Evolutionary conservation across 2,888 invertebrate species (phyloP).

Genomic region (Dimorphilus gyrociliatus): DNA sequence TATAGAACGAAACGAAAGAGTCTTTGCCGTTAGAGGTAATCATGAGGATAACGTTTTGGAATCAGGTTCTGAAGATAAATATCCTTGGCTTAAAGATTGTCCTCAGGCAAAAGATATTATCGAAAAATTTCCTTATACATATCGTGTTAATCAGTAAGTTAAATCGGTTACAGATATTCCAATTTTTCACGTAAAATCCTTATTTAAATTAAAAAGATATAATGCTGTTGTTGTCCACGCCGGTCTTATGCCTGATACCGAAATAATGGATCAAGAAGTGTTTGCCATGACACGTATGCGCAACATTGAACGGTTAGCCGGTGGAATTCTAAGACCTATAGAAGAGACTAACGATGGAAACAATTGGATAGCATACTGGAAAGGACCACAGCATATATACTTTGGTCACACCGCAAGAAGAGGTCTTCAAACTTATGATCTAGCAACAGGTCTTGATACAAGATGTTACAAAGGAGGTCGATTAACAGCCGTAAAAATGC

Average conservation of each 20-base stretch:
- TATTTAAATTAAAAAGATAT: no score
- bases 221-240: conserved; percentile 1
- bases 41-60: conserved; percentile 27
- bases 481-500: conserved; percentile 28
- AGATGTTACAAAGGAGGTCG: conserved; percentile 32
- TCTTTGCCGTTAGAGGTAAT: conserved; percentile 27
- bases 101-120: no score
- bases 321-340: conserved; percentile 1
- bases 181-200: no score
- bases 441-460: conserved; percentile 36
- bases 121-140: no score
- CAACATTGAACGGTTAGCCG: conserved; percentile 19
- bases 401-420: conserved; percentile 37
- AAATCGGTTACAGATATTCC: no score
- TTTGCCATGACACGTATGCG: conserved; percentile 28
- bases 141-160: no score
- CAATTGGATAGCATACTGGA: conserved; percentile 28
- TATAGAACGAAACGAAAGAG: no score
- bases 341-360: conserved; percentile 15
- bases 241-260: conserved; percentile 2
- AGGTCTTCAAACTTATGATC: conserved; percentile 18
- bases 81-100: no score
- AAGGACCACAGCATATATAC: conserved; percentile 34
- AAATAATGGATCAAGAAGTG: conserved; percentile 16
- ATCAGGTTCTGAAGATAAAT: no score